These are phyloP conservation scores for Champsocephalus gunnari DNA, from an alignment of 2,797 vertebrate species.

Conservation along the genomic window DNA sequence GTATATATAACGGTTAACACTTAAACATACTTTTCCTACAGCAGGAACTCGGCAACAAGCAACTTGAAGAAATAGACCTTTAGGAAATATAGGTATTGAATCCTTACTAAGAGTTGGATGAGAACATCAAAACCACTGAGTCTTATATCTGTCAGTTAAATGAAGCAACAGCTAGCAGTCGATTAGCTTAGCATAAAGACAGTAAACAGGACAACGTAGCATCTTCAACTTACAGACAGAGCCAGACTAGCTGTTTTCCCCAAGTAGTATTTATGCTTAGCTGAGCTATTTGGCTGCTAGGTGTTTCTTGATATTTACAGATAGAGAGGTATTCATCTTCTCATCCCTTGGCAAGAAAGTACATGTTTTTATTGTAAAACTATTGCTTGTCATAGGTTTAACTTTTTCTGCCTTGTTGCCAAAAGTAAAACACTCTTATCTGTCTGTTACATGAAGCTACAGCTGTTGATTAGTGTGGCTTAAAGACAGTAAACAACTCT, in stretches of 20 bases:
- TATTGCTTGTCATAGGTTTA: too few species aligned
- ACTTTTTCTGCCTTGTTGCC: too few species aligned
- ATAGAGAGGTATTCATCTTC: neutral
- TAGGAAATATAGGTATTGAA: slow-evolving; percentile 5
- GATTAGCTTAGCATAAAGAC: slow-evolving; percentile 12
- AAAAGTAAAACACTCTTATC: too few species aligned
- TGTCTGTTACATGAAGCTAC: too few species aligned
- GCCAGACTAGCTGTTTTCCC: neutral
- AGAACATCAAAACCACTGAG: slow-evolving; percentile 26
- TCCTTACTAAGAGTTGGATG: slow-evolving; percentile 10
- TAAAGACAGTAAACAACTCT: too few species aligned
- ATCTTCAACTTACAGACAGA: neutral
- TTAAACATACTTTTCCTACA: slow-evolving; percentile 38
- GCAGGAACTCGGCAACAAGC: slow-evolving; percentile 27
- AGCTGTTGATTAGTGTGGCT: too few species aligned
- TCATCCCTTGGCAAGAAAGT: neutral
- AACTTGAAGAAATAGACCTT: slow-evolving; percentile 9
- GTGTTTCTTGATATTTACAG: neutral
- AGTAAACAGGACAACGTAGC: neutral
- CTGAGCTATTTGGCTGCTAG: neutral
- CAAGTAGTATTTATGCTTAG: neutral
- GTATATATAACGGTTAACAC: too few species aligned
- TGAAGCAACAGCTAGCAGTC: slow-evolving; percentile 9
- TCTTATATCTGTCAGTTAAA: slow-evolving; percentile 14
- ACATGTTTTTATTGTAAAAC: too few species aligned